Conservation (phyloP, 2,888 invertebrate genomes). For the Aspidiotus destructor region DNA sequence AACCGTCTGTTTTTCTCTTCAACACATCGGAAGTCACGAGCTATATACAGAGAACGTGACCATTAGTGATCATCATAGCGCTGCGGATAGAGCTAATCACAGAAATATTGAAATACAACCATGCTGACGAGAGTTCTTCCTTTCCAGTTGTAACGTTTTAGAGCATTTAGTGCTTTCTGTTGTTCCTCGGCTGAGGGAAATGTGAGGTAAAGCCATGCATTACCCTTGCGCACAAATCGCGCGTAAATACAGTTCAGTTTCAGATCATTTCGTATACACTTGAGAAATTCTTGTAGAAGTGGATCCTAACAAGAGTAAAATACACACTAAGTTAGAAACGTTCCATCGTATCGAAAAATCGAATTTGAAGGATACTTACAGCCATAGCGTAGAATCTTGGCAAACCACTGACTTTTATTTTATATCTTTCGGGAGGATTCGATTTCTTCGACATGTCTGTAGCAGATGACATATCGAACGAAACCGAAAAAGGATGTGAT, state of each 20-base stretch:
- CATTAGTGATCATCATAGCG: not conserved
- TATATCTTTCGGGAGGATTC: constrained; percentile 30
- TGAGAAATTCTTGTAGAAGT: constrained; percentile 43
- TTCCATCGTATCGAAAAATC: not conserved
- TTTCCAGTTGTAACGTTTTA: constrained; percentile 40
- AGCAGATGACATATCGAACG: constrained; percentile 4
- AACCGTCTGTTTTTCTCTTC: constrained; percentile 35
- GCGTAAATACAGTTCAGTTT: constrained; percentile 45
- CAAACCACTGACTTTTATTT: constrained; percentile 44
- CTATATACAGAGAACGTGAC: constrained; percentile 32
- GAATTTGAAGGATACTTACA: constrained; percentile 37
- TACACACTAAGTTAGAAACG: not conserved
- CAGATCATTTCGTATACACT: constrained; percentile 42
- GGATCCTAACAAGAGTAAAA: constrained; percentile 35
- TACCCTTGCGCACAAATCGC: constrained; percentile 39
- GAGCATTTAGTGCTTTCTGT: constrained; percentile 42
- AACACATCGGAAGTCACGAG: constrained; percentile 38
- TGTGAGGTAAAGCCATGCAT: constrained; percentile 40
- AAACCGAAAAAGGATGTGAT: too few relatives aligned
- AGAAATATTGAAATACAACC: constrained; percentile 38
- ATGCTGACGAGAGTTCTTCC: constrained; percentile 39
- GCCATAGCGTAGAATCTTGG: constrained; percentile 44
- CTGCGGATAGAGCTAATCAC: not conserved
- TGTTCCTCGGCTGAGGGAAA: constrained; percentile 43
- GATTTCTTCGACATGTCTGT: constrained; percentile 15